Evolutionary conservation across 2,888 invertebrate genomes (phyloP).

Genomic region (Watsonalla cultraria): DNA sequence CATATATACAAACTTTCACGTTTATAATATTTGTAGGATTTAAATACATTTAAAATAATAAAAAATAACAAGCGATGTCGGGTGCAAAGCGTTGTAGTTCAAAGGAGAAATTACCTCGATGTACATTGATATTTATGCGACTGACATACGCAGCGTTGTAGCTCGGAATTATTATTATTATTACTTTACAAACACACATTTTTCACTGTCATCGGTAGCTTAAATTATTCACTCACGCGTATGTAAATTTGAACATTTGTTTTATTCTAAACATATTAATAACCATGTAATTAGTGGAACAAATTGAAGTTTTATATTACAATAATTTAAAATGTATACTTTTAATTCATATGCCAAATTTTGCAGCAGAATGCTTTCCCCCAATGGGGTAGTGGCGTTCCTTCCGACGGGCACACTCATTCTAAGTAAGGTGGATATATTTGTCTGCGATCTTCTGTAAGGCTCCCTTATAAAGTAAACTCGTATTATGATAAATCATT

Average conservation of each 20-base stretch:
- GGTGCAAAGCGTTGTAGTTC: slow-evolving; percentile 15
- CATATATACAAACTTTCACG: too few relatives aligned
- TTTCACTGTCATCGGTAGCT: too few relatives aligned
- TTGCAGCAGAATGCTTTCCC: too few relatives aligned
- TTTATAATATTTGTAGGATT: too few relatives aligned
- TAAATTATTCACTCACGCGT: too few relatives aligned
- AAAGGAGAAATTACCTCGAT: slow-evolving; percentile 59
- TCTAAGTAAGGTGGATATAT: too few relatives aligned
- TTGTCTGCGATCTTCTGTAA: too few relatives aligned
- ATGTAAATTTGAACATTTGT: not conserved
- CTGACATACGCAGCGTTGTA: slow-evolving; percentile 36
- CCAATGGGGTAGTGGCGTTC: too few relatives aligned
- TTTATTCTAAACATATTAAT: not conserved
- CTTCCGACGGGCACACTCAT: too few relatives aligned
- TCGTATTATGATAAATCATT: not conserved
- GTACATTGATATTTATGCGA: slow-evolving; percentile 64
- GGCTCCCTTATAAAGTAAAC: too few relatives aligned
- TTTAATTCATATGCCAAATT: too few relatives aligned
- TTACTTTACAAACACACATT: not conserved
- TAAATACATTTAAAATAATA: too few relatives aligned
- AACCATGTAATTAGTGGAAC: not conserved
- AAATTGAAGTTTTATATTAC: not conserved
- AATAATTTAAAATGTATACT: not conserved
- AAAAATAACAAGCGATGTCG: slow-evolving; percentile 23
- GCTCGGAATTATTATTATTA: slow-evolving; percentile 21